Evolutionary conservation across 2,797 vertebrate species (phyloP).

Genomic region (Tamandua tetradactyla): DNA sequence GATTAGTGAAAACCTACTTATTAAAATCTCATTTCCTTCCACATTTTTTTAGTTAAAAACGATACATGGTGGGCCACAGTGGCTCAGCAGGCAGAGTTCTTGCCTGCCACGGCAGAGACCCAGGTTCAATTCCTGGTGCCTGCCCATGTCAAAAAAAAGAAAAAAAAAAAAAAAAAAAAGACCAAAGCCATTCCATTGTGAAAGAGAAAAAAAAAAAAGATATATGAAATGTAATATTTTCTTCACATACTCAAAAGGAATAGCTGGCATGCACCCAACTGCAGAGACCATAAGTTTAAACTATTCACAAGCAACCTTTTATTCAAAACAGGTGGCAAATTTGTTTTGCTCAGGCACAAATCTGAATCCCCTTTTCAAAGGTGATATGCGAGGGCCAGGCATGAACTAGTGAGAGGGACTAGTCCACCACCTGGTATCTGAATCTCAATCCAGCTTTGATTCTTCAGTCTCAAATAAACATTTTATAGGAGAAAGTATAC

Average conservation of each 20-base stretch:
- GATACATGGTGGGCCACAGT: no score
- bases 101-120: no score
- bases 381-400: not conserved
- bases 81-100: no score
- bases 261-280: not conserved
- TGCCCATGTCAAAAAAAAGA: no score
- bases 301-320: not conserved
- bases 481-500: conserved; percentile 4
- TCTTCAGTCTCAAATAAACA: not conserved
- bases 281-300: not conserved
- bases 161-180: no score
- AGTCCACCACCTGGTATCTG: not conserved
- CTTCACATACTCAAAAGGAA: conserved; percentile 21
- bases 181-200: no score
- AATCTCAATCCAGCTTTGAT: not conserved
- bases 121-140: no score
- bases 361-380: conserved; percentile 1
- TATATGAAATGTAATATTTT: not conserved
- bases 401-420: not conserved
- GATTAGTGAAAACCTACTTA: conserved; percentile 21
- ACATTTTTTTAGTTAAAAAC: not conserved
- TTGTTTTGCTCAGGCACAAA: conserved; percentile 7
- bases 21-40: conserved; percentile 30
- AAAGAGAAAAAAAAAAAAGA: conserved; percentile 2
- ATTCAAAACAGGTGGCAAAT: not conserved